Evolutionary conservation across 2,888 invertebrate species (phyloP), one percentile per base, ranked within the genome.

Genomic region (Molorchus minor): DNA sequence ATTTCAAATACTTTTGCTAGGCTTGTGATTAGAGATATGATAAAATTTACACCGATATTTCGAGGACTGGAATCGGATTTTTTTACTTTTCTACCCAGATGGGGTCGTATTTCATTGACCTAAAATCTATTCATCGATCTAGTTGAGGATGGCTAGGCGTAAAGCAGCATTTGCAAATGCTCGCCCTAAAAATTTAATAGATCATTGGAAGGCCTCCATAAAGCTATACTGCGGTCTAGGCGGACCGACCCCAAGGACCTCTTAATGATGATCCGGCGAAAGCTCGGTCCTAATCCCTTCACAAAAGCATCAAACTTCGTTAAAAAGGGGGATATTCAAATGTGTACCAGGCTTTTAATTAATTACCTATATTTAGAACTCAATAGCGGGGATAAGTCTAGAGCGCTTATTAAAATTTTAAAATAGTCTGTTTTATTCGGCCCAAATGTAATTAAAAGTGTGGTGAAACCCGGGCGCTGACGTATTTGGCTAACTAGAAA

Each of bases 121-220:
- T n/a, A n/a, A n/a, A n/a, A n/a, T n/a, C n/a, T n/a, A n/a, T n/a
- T n/a, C n/a, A n/a, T n/a, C n/a, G n/a, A n/a, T n/a, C n/a, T n/a
- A n/a, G n/a, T n/a, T n/a, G n/a, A n/a, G n/a, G n/a, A n/a, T n/a
- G n/a, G n/a, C n/a, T n/a, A n/a, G n/a, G n/a, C n/a, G n/a, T n/a
- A n/a, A n/a, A n/a, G n/a, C n/a, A n/a, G 56, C 43, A 51, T 51
- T 51, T 40, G 13, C 51, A 57, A 57, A 57, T 51, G 44, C 44
- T 57, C 52, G 52, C 44, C 12, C 10, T 33, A 44, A 35, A 57
- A 51, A 51, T 51, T 52, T 51, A 51, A 57, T 57, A 43, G 44
- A 45, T 55, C 55, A 40, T 38, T 33, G 36, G 40, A 35, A 16
- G 49, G 38, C 36, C 30, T 30, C 21, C 46, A 40, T 46, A 19